phyloP scores from a whole-genome alignment of 2,888 invertebrate species.

The Lysandra bellargus region DNA sequence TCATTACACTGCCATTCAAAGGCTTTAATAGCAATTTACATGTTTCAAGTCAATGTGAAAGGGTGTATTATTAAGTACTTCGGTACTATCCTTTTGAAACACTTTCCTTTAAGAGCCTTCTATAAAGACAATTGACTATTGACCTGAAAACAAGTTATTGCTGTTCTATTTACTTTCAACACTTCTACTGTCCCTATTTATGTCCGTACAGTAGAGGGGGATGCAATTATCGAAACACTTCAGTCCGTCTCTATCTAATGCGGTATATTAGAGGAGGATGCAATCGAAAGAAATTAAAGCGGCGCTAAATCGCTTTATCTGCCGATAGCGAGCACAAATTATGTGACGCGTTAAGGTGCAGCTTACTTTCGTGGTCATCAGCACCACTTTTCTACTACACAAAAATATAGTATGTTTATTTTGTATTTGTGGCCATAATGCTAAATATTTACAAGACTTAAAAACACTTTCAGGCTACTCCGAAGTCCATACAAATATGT shows the following conservation, averaged over 20 bases:
- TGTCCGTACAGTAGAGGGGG: slow-evolving; percentile 49
- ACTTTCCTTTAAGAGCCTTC: slow-evolving; percentile 37
- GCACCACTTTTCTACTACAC: too few relatives aligned
- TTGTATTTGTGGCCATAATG: too few relatives aligned
- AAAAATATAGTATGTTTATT: too few relatives aligned
- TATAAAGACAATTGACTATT: slow-evolving; percentile 43
- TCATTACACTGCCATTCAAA: not conserved
- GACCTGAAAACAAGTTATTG: slow-evolving; percentile 47
- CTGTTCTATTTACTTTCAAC: slow-evolving; percentile 53
- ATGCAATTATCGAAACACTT: slow-evolving; percentile 57
- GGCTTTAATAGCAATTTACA: not conserved
- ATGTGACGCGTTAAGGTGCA: slow-evolving; percentile 61
- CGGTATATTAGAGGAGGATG: slow-evolving; percentile 54
- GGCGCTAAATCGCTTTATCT: slow-evolving; percentile 68
- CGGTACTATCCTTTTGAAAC: slow-evolving; percentile 12
- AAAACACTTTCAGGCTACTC: too few relatives aligned
- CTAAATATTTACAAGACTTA: too few relatives aligned
- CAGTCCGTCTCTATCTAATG: slow-evolving; percentile 57
- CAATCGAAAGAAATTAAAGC: slow-evolving; percentile 75
- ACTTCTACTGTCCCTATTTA: slow-evolving; percentile 54
- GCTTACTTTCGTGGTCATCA: slow-evolving; percentile 32
- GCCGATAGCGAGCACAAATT: slow-evolving; percentile 79
- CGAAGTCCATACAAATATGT: too few relatives aligned
- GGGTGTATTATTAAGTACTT: not conserved
- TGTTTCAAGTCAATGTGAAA: not conserved